A percentile compares a stretch with the other conserved stretches of the same genome.
Conservation (phyloP, 1,140 invertebrate genomes). For the Aphidius ervi region DNA sequence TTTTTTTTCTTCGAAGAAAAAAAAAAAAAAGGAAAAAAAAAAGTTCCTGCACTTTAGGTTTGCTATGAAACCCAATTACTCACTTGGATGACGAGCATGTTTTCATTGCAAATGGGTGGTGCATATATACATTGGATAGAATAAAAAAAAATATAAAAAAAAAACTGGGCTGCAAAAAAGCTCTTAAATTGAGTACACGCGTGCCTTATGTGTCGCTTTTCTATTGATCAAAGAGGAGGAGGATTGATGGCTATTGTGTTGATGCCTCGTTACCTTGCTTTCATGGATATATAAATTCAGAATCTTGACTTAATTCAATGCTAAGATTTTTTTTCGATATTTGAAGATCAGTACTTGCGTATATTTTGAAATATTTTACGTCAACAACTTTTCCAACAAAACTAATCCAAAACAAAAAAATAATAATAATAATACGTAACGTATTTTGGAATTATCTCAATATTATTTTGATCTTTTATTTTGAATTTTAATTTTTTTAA, state of each 20-base stretch:
- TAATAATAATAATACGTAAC: too few relatives aligned
- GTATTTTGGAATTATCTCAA: too few relatives aligned
- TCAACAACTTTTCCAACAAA: too few relatives aligned
- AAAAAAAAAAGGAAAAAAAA: too few relatives aligned
- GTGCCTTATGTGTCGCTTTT: not conserved
- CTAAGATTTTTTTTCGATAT: not conserved
- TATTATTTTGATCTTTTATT: too few relatives aligned
- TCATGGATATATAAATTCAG: not conserved
- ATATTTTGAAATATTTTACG: not conserved
- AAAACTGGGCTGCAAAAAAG: constrained; percentile 1
- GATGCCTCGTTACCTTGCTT: constrained; percentile 2
- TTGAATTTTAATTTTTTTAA: too few relatives aligned
- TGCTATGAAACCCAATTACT: constrained; percentile 23
- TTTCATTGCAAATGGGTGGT: not conserved
- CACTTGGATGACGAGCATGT: constrained; percentile 19
- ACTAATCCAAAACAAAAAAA: too few relatives aligned
- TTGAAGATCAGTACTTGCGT: not conserved
- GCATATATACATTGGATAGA: not conserved
- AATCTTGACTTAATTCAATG: not conserved
- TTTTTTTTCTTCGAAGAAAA: too few relatives aligned
- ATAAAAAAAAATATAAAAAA: not conserved
- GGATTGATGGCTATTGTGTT: not conserved
- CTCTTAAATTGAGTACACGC: constrained; percentile 10
- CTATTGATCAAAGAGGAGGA: not conserved
- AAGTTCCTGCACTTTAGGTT: not conserved